phyloP scores from a whole-genome alignment of 2,113 vertebrate species.

The Perccottus glenii region DNA sequence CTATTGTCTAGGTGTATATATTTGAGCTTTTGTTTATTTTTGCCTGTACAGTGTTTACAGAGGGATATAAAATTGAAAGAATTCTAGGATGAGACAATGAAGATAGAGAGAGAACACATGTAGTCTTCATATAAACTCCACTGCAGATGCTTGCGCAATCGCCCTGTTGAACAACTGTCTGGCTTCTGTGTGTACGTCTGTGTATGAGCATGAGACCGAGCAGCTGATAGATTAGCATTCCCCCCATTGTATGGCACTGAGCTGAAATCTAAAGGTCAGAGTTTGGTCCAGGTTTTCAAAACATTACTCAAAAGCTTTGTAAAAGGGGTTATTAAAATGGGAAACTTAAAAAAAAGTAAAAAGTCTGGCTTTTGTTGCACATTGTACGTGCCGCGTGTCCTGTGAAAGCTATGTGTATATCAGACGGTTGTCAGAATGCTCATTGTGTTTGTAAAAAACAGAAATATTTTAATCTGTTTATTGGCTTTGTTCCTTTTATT shows the following conservation, averaged over 20 bases:
- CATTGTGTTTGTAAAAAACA: not conserved
- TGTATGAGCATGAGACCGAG: conserved; percentile 48
- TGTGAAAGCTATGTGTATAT: conserved; percentile 31
- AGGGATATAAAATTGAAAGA: not conserved
- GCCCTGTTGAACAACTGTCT: conserved; percentile 29
- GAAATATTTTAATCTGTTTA: not conserved
- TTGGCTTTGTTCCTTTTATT: not conserved
- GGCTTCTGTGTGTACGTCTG: conserved; percentile 15
- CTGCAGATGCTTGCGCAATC: conserved; percentile 48
- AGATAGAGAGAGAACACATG: conserved; percentile 7
- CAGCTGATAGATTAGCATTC: conserved; percentile 65
- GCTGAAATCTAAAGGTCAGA: conserved; percentile 36
- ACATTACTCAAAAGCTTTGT: not conserved
- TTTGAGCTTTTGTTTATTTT: too few relatives aligned
- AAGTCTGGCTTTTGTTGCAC: not conserved
- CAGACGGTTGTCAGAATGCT: conserved; percentile 13
- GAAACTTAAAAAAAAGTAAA: not conserved
- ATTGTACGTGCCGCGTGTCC: conserved; percentile 20
- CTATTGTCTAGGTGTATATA: not conserved
- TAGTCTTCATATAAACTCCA: conserved; percentile 28
- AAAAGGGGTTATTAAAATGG: too few relatives aligned
- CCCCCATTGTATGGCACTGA: conserved; percentile 28
- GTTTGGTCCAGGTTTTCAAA: not conserved
- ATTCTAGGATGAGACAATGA: not conserved
- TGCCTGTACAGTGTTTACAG: not conserved